These are phyloP conservation scores for Hirudo medicinalis DNA, from an alignment of 1,140 invertebrate species.

Conservation along the genomic window DNA sequence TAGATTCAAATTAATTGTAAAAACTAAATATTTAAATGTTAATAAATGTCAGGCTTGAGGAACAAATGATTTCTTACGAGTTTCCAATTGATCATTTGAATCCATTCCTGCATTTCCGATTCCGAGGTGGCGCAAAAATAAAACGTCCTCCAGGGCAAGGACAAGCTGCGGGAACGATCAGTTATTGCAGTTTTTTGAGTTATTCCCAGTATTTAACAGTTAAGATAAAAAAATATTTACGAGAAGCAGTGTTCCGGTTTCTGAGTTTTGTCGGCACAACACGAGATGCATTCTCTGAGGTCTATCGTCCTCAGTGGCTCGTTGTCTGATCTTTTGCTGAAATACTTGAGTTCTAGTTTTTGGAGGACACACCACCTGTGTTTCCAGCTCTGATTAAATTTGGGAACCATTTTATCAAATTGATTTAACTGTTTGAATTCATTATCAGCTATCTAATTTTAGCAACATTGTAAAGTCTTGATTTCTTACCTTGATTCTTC, in stretches of 20 bases:
- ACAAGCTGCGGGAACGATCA: neutral
- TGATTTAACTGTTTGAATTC: neutral
- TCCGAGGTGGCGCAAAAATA: neutral
- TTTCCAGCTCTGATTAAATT: constrained; percentile 29
- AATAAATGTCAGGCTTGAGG: neutral
- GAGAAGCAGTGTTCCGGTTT: constrained; percentile 16
- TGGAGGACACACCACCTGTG: constrained; percentile 32
- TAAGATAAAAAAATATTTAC: constrained; percentile 2
- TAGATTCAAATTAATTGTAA: neutral
- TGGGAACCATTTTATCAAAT: neutral
- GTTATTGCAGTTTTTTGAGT: neutral
- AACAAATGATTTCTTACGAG: neutral
- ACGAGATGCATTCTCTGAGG: constrained; percentile 31
- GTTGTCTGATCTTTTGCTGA: constrained; percentile 27
- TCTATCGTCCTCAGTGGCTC: constrained; percentile 31
- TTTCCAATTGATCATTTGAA: constrained; percentile 10
- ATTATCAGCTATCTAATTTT: neutral
- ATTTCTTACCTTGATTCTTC: neutral
- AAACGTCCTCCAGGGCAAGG: constrained; percentile 1
- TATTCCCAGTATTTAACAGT: neutral
- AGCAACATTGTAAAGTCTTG: too few relatives aligned
- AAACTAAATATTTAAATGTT: neutral
- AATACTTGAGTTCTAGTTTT: constrained; percentile 33
- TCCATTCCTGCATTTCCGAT: constrained; percentile 2
- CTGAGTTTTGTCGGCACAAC: constrained; percentile 25